Percentiles rank a stretch among this genome's conserved stretches.
Evolutionary conservation across 2,888 invertebrate genomes (phyloP).

Genomic region (Vanessa cardui): DNA sequence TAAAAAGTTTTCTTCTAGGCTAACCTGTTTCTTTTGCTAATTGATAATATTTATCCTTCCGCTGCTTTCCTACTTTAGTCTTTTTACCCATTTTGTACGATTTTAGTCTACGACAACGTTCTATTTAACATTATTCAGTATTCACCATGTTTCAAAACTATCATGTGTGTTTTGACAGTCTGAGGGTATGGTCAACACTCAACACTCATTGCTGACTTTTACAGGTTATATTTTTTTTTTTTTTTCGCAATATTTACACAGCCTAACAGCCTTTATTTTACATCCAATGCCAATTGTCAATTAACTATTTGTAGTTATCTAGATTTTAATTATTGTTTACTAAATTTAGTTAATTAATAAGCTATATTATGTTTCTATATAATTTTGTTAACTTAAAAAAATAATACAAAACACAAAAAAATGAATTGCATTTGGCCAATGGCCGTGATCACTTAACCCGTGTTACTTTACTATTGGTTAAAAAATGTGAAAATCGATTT

Average conservation of each 20-base stretch:
- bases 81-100: constrained; percentile 92
- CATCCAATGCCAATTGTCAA: too few relatives aligned
- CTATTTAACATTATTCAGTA: not conserved
- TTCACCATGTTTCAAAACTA: constrained; percentile 5
- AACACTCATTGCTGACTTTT: constrained; percentile 12
- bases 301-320: too few relatives aligned
- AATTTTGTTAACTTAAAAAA: too few relatives aligned
- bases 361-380: too few relatives aligned
- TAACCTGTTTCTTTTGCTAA: constrained; percentile 99
- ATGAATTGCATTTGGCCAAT: too few relatives aligned
- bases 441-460: not conserved
- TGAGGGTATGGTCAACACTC: too few relatives aligned
- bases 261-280: too few relatives aligned
- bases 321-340: too few relatives aligned
- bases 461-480: constrained; percentile 27
- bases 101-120: not conserved
- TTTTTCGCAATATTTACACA: not conserved
- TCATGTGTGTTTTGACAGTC: constrained; percentile 8
- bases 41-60: constrained; percentile 99
- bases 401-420: too few relatives aligned
- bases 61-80: constrained; percentile 97
- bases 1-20: constrained; percentile 34
- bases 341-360: too few relatives aligned
- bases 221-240: constrained; percentile 11
- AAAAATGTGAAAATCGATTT: constrained; percentile 16